A percentile compares a stretch with the other conserved stretches of the same genome.
phyloP scores from a whole-genome alignment of 2,888 invertebrate genomes.

The Callosobruchus maculatus region DNA sequence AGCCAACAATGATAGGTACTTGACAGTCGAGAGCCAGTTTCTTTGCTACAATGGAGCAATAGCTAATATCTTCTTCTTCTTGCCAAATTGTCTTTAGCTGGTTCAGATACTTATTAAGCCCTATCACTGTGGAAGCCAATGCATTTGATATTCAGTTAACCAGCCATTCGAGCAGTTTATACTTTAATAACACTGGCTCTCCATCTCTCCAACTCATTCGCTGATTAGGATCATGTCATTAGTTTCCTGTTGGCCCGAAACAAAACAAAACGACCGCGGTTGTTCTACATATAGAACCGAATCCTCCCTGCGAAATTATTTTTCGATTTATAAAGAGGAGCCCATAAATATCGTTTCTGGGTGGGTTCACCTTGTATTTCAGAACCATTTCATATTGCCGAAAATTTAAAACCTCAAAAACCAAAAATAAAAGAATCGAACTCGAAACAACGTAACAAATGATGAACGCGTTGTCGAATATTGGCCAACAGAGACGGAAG shows the following conservation, averaged over 20 bases:
- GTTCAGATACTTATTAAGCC: no score
- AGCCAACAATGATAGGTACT: no score
- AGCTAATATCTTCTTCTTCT: no score
- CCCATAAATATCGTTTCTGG: background rate
- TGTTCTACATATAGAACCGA: background rate
- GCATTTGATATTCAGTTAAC: background rate
- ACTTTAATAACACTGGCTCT: background rate
- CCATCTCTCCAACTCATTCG: background rate
- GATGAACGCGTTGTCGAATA: constrained; percentile 25
- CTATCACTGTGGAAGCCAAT: no score
- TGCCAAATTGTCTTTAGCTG: no score
- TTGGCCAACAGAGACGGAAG: constrained; percentile 21
- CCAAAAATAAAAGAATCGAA: constrained; percentile 22
- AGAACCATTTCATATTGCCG: constrained; percentile 29
- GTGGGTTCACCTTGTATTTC: constrained; percentile 1
- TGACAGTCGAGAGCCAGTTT: no score
- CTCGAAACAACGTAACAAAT: constrained; percentile 26
- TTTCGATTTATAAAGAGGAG: background rate
- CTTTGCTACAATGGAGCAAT: no score
- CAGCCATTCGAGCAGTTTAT: background rate
- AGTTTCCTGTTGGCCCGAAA: background rate
- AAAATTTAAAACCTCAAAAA: constrained; percentile 26
- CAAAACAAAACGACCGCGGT: background rate
- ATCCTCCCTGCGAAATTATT: background rate
- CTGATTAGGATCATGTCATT: background rate